These are phyloP conservation scores for Drosophila kohkoa DNA, from an alignment of 1,140 invertebrate species.

Conservation along the genomic window DNA sequence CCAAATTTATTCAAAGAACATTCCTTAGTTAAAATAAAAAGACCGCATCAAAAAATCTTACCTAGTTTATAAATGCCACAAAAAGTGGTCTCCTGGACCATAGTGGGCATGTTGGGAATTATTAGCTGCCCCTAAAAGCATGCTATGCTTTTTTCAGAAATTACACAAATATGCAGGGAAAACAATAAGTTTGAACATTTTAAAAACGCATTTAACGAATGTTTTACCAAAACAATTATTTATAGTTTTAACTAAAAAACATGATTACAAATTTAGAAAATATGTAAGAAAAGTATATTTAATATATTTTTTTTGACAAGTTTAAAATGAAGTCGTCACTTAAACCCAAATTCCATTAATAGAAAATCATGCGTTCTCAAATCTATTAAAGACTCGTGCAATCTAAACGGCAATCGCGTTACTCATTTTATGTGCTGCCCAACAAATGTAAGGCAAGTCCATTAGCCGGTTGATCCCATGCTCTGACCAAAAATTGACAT, in stretches of 20 bases:
- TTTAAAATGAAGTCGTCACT: not conserved
- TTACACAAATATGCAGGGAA: not conserved
- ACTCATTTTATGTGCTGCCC: not conserved
- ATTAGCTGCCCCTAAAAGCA: not conserved
- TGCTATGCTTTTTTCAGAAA: not conserved
- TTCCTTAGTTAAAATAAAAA: not conserved
- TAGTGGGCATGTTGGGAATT: not conserved
- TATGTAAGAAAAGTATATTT: no score
- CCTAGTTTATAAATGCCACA: no score
- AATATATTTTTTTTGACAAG: no score
- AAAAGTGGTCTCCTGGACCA: no score
- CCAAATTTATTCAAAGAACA: no score
- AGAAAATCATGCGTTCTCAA: not conserved
- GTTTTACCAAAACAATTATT: no score
- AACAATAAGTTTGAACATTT: not conserved
- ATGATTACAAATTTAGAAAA: no score
- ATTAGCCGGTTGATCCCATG: slow-evolving; percentile 16
- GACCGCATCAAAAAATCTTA: not conserved
- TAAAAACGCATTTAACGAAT: no score
- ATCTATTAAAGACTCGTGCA: slow-evolving; percentile 17
- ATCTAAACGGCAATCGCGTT: slow-evolving; percentile 2
- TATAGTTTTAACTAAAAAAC: no score
- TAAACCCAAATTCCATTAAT: not conserved
- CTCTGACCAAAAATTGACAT: slow-evolving; percentile 6
- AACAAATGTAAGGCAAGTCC: slow-evolving; percentile 10